Evolutionary conservation across 1,140 invertebrate genomes (phyloP).

Genomic region (Ceratosolen fusciceps): DNA sequence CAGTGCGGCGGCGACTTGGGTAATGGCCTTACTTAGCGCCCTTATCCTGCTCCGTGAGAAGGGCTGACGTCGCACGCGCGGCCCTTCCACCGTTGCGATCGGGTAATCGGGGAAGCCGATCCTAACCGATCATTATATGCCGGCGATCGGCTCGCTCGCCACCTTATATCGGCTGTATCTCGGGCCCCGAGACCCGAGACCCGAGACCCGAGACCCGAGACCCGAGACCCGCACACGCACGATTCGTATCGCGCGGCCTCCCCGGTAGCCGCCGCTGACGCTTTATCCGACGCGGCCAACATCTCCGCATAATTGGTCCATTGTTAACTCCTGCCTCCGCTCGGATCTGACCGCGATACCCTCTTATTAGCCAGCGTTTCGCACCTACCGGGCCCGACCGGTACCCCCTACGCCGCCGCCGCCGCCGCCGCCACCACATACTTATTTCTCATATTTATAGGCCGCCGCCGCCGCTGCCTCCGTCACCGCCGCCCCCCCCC

Average conservation of each 20-base stretch:
- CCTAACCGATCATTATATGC: conserved; percentile 12
- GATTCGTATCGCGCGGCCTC: conserved; percentile 53
- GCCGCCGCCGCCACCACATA: neutral
- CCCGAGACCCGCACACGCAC: conserved; percentile 41
- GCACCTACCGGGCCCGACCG: conserved; percentile 10
- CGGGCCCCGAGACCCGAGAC: neutral
- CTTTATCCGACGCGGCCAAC: conserved; percentile 54
- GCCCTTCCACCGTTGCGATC: conserved; percentile 42
- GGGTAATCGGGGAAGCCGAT: conserved; percentile 47
- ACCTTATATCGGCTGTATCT: conserved; percentile 52
- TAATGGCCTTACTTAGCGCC: conserved; percentile 57
- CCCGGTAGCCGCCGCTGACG: conserved; percentile 56
- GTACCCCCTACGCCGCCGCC: too few relatives aligned
- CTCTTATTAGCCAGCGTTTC: conserved; percentile 20
- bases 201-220: neutral
- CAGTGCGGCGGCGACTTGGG: conserved; percentile 46
- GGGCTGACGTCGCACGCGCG: neutral
- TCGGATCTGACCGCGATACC: neutral
- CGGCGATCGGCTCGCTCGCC: conserved; percentile 25
- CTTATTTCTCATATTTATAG: conserved; percentile 43
- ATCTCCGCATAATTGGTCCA: conserved; percentile 57
- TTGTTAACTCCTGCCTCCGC: conserved; percentile 50
- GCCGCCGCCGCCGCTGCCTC: neutral
- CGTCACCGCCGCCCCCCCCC: neutral
- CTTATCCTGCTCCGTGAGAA: conserved; percentile 53